Evolutionary conservation across 2,797 vertebrate species (phyloP).

Genomic region (Peromyscus melanophrys): DNA sequence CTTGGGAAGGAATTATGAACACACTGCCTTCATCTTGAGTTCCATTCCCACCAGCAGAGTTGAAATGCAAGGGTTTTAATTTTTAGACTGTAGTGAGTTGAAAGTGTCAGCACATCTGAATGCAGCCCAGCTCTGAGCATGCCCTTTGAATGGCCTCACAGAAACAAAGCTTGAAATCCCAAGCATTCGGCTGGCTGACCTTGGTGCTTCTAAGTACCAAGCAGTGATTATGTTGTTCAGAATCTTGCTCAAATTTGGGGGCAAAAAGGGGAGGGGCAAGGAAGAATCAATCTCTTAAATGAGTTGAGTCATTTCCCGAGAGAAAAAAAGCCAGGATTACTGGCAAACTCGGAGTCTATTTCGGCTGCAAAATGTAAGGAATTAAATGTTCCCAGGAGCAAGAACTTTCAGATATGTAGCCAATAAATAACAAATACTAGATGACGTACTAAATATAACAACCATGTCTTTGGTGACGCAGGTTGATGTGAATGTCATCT

Average conservation of each 20-base stretch:
- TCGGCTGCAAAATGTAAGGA: constrained; percentile 34
- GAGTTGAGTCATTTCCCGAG: constrained; percentile 42
- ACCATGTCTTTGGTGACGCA: not conserved
- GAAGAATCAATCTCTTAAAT: not conserved
- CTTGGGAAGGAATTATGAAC: not conserved
- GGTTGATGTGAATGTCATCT: not conserved
- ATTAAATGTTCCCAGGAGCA: constrained; percentile 72
- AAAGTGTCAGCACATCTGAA: constrained; percentile 24
- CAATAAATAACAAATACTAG: constrained; percentile 27
- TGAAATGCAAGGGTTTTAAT: constrained; percentile 46
- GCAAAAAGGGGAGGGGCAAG: not conserved
- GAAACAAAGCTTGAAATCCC: constrained; percentile 40
- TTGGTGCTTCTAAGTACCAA: constrained; percentile 70
- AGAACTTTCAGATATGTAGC: constrained; percentile 3
- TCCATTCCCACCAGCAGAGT: not conserved
- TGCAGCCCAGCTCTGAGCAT: not conserved
- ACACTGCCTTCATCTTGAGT: not conserved
- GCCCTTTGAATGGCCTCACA: constrained; percentile 3
- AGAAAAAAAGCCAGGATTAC: constrained; percentile 65
- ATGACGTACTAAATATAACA: not conserved
- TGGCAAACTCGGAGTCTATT: constrained; percentile 70
- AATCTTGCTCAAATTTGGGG: constrained; percentile 14
- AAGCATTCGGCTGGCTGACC: constrained; percentile 2
- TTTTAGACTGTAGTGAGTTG: not conserved
- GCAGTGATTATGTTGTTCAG: constrained; percentile 71